These are phyloP conservation scores for Coenobita brevimanus DNA, from an alignment of 1,140 invertebrate species.

Conservation along the genomic window DNA sequence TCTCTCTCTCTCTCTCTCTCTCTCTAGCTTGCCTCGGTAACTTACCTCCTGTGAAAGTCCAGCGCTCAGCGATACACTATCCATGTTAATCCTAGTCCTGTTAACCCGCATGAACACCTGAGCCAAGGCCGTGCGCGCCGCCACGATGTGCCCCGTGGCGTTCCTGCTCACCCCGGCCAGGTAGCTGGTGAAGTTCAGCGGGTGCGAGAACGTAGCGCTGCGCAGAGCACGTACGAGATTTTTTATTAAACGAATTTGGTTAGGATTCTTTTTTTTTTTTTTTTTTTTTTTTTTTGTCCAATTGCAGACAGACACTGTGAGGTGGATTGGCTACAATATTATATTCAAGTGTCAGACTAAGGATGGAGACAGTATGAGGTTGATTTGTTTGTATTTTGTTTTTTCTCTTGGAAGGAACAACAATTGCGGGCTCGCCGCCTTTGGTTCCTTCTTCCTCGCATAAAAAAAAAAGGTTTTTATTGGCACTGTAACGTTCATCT, in stretches of 20 bases:
- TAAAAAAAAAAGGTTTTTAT: too few species aligned
- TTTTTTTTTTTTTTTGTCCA: neutral
- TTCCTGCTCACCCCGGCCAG: conserved; percentile 79
- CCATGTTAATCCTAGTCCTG: conserved; percentile 79
- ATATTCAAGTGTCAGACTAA: too few species aligned
- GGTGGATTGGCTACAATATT: too few species aligned
- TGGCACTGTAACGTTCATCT: too few species aligned
- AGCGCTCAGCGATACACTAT: conserved; percentile 80
- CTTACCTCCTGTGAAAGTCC: conserved; percentile 84
- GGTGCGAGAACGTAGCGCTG: conserved; percentile 80
- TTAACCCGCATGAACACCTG: conserved; percentile 81
- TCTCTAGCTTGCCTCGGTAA: neutral
- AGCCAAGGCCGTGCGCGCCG: conserved; percentile 79
- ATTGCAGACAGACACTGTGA: too few species aligned
- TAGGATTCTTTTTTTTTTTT: neutral
- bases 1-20: neutral
- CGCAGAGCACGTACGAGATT: conserved; percentile 1
- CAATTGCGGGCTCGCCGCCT: too few species aligned
- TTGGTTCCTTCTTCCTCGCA: too few species aligned
- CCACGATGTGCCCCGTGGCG: conserved; percentile 78
- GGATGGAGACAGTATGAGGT: too few species aligned
- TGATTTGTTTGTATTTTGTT: too few species aligned
- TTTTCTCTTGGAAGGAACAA: too few species aligned
- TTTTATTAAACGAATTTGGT: too few species aligned
- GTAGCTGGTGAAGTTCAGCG: conserved; percentile 79